Evolutionary conservation across 2,888 invertebrate genomes (phyloP).

Genomic region (Zelleria hepariella): DNA sequence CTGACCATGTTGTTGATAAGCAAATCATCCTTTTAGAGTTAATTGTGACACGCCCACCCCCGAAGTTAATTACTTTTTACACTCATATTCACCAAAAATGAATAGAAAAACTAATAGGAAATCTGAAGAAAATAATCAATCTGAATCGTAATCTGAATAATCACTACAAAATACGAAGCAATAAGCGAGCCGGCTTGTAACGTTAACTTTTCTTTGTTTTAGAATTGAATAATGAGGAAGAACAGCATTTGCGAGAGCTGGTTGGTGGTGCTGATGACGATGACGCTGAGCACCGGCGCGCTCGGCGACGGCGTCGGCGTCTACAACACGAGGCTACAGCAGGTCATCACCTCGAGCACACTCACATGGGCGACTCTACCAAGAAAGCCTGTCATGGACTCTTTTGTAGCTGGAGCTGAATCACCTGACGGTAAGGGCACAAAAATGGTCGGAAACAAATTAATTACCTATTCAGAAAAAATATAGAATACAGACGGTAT

Average conservation of each 20-base stretch:
- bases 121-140: no score
- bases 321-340: slow-evolving; percentile 67
- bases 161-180: no score
- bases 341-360: slow-evolving; percentile 84
- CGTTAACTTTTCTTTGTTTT: slow-evolving; percentile 20
- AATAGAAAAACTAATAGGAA: no score
- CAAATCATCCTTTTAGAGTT: background rate
- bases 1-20: no score
- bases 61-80: background rate
- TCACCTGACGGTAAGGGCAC: slow-evolving; percentile 42
- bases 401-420: slow-evolving; percentile 76
- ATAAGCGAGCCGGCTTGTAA: no score
- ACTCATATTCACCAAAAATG: background rate
- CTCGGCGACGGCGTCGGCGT: slow-evolving; percentile 50
- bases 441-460: background rate
- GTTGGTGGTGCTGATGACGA: slow-evolving; percentile 52
- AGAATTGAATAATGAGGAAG: slow-evolving; percentile 43
- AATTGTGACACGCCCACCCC: background rate
- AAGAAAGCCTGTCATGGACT: slow-evolving; percentile 45
- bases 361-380: slow-evolving; percentile 77
- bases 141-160: no score
- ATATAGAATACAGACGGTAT: background rate
- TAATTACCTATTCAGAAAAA: background rate
- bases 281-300: slow-evolving; percentile 40
- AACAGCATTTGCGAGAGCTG: slow-evolving; percentile 47